A percentile compares a stretch with the other conserved stretches of the same genome.
Conservation (phyloP, 2,888 invertebrate genomes). For the Philaethria dido region DNA sequence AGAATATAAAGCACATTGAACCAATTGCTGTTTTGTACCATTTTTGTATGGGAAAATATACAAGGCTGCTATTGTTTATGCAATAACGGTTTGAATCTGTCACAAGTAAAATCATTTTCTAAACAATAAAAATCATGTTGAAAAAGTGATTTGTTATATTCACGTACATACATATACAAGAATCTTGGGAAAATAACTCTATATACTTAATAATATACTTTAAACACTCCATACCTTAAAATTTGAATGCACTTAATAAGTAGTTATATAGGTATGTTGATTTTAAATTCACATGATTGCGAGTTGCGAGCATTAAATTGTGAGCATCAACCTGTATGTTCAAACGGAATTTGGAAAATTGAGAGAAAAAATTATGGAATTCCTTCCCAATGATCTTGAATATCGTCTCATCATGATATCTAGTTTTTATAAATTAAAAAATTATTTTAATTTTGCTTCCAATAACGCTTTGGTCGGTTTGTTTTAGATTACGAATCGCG, state of each 20-base stretch:
- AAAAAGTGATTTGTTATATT: no score
- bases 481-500: background rate
- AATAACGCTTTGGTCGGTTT: background rate
- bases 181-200: background rate
- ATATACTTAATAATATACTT: no score
- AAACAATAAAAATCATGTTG: background rate
- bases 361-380: no score
- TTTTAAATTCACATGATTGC: no score
- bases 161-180: no score
- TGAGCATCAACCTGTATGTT: no score
- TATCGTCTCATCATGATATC: no score
- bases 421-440: background rate
- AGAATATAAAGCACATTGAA: conserved; percentile 16
- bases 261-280: no score
- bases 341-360: background rate
- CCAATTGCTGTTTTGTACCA: conserved; percentile 8
- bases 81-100: conserved; percentile 5
- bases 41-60: conserved; percentile 27
- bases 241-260: no score
- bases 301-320: no score
- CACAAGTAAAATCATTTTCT: background rate
- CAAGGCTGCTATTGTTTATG: conserved; percentile 14
- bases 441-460: background rate
- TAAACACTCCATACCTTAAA: no score
- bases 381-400: no score